These are phyloP conservation scores for Caenorhabditis panamensis DNA, from an alignment of 2,888 invertebrate genomes.

Conservation along the genomic window DNA sequence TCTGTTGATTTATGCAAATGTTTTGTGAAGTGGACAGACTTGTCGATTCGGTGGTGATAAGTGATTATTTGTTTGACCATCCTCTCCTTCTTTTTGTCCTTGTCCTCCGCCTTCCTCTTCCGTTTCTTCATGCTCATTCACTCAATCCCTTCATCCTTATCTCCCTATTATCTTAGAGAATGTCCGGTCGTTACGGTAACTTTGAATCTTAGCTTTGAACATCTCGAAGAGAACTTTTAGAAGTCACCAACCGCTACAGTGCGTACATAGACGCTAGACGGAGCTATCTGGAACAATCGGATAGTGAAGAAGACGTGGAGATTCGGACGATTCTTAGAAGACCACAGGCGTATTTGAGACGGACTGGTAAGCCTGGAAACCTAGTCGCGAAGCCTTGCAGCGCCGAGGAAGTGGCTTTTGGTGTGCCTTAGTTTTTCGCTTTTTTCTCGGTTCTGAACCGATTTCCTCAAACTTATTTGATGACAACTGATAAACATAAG, in stretches of 20 bases:
- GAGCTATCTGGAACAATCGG: conserved; percentile 45
- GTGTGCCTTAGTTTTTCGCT: no score
- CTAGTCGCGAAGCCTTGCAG: no score
- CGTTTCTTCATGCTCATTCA: conserved; percentile 6
- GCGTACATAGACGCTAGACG: conserved; percentile 48
- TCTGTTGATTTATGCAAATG: conserved; percentile 39
- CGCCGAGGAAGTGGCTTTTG: no score
- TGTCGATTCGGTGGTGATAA: conserved; percentile 26
- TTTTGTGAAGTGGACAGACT: conserved; percentile 33
- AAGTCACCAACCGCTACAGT: conserved; percentile 47
- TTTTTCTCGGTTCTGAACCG: no score
- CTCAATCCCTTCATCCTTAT: background rate
- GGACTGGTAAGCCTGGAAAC: conserved; percentile 38
- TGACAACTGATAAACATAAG: no score
- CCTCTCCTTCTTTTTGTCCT: conserved; percentile 23
- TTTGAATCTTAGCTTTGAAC: no score
- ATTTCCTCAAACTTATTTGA: no score
- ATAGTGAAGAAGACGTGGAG: conserved; percentile 50
- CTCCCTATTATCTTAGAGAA: no score
- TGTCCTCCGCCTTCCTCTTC: background rate
- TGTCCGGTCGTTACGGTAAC: conserved; percentile 55
- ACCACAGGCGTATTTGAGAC: conserved; percentile 37
- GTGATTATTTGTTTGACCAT: conserved; percentile 50
- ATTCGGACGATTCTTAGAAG: conserved; percentile 48
- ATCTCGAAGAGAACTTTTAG: no score